Evolutionary conservation across 2,888 invertebrate genomes (phyloP).

Genomic region (Acanthococcus lagerstroemiae): DNA sequence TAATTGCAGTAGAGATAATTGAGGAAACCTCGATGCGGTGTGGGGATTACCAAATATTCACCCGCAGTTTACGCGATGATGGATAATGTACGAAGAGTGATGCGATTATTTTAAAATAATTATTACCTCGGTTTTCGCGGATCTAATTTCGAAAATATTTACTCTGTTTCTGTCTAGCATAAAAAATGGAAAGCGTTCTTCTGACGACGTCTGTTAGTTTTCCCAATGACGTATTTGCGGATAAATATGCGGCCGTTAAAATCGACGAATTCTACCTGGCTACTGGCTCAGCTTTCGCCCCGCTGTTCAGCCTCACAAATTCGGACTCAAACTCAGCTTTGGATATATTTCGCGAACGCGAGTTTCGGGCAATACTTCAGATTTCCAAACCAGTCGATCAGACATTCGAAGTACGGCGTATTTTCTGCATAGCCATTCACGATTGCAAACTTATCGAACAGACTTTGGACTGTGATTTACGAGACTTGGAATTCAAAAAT

Average conservation of each 20-base stretch:
- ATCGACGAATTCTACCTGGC: background rate
- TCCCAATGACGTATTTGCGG: background rate
- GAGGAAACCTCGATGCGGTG: too few relatives aligned
- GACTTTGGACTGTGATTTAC: conserved; percentile 3
- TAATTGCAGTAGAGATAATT: too few relatives aligned
- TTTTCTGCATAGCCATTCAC: conserved; percentile 5
- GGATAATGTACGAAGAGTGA: too few relatives aligned
- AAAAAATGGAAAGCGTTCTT: background rate
- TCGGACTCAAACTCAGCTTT: background rate
- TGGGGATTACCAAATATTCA: too few relatives aligned
- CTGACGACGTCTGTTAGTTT: background rate
- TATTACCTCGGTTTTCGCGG: too few relatives aligned
- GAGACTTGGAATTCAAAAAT: conserved; percentile 3
- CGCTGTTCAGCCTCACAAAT: background rate
- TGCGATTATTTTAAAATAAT: too few relatives aligned
- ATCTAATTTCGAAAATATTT: too few relatives aligned
- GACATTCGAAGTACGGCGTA: background rate
- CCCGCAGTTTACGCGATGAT: too few relatives aligned
- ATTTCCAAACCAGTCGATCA: background rate
- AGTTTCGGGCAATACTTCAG: background rate
- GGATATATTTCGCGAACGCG: background rate
- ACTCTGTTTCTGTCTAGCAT: too few relatives aligned
- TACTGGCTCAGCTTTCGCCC: background rate
- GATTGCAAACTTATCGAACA: background rate
- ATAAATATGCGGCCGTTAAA: background rate